Percentiles rank a stretch among this genome's conserved stretches.
Conservation (phyloP, 2,113 vertebrate species). For the Cichladusa arquata region DNA sequence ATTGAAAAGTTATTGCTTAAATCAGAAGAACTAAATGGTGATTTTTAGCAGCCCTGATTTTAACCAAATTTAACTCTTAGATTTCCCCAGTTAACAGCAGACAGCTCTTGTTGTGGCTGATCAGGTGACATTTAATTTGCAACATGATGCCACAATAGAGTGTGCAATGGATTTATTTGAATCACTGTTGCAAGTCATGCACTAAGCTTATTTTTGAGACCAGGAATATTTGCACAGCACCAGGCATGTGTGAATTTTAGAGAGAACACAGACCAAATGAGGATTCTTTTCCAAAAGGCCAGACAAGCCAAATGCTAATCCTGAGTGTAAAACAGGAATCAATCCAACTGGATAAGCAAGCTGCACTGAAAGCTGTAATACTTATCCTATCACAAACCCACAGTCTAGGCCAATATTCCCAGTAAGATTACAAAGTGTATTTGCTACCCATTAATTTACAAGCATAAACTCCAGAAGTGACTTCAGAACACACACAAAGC, state of each 20-base stretch:
- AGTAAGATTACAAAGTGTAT: not conserved
- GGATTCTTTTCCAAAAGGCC: not conserved
- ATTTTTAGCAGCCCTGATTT: not conserved
- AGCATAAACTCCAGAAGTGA: not conserved
- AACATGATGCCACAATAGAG: not conserved
- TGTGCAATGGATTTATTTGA: fast-evolving
- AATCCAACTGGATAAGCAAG: not conserved
- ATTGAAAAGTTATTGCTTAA: constrained; percentile 31
- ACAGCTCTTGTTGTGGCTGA: not conserved
- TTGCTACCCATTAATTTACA: not conserved
- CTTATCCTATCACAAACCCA: not conserved
- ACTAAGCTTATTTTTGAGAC: not conserved
- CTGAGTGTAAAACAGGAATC: not conserved
- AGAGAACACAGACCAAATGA: not conserved
- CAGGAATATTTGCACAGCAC: not conserved
- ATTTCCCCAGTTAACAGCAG: not conserved
- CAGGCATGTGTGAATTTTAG: not conserved
- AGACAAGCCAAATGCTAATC: not conserved
- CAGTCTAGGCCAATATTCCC: not conserved
- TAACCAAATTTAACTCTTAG: not conserved
- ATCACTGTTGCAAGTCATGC: not conserved
- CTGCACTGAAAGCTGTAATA: not conserved
- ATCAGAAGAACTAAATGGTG: not conserved
- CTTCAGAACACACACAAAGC: not conserved
- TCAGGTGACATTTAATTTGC: not conserved